A percentile compares a stretch with the other conserved stretches of the same genome.
These are phyloP conservation scores for Pachycephala philippinensis DNA, from an alignment of 2,113 vertebrate species.

Conservation along the genomic window DNA sequence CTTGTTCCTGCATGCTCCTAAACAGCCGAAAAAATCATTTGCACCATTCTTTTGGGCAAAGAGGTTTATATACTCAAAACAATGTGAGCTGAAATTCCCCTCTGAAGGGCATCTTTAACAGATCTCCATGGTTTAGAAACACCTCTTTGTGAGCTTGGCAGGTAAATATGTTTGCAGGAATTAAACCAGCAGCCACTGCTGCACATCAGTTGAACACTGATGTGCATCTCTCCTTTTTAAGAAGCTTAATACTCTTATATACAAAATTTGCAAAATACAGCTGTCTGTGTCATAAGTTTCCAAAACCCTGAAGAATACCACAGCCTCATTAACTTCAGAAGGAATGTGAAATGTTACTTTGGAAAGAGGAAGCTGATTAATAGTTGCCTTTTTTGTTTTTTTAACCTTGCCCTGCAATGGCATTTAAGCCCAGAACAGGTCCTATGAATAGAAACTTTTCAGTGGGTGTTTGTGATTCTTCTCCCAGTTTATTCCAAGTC, in stretches of 20 bases:
- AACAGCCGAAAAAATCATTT: not conserved
- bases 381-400: not conserved
- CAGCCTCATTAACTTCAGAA: not conserved
- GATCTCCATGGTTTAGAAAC: not conserved
- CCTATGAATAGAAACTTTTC: constrained; percentile 23
- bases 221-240: not conserved
- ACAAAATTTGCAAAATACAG: not conserved
- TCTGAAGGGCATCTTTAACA: not conserved
- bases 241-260: not conserved
- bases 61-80: not conserved
- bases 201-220: not conserved
- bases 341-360: not conserved
- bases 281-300: not conserved
- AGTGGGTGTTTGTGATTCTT: constrained; percentile 26
- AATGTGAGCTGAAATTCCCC: not conserved
- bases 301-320: not conserved
- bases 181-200: not conserved
- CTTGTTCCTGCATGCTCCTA: not conserved
- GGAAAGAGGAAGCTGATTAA: not conserved
- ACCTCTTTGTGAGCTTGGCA: not conserved
- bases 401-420: not conserved
- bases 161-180: not conserved
- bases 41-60: not conserved
- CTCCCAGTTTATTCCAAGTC: constrained; percentile 4
- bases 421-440: not conserved